Evolutionary conservation across 1,140 invertebrate genomes (phyloP), one percentile per base, ranked within the genome.

Genomic region (Solenopsis fugax): DNA sequence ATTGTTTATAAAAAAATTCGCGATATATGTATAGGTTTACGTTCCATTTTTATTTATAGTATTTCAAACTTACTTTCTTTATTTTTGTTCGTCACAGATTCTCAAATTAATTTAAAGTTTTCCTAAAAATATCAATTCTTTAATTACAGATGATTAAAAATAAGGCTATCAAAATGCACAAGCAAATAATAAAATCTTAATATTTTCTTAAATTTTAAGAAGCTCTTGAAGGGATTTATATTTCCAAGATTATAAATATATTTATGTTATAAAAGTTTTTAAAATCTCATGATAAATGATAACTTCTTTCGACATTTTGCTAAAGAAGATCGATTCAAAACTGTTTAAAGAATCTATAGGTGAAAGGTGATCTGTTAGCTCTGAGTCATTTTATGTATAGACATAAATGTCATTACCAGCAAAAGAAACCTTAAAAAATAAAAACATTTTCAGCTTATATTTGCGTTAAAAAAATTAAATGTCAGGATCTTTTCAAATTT

Each of bases 341-440:
- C 48, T 56, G 50, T 54, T 72, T 54, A 37, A 72, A 54, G 69
- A 54, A 72, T 54, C 41, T 18, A 56, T 56, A 54, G 69, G 13
- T 34, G 69, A 72, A 72, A 72, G 29, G 29, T 72, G 37, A 72
- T 72, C 48, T 16, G 18, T 54, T 72, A 72, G 10, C 24, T 72
- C 18, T 54, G 10, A 29, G 18, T 73, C 71, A 72, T 0, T 56
- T 56, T 29, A 24, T 21, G 10, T 69, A 37, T 37, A 54, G 18
- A 72, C 69, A 12, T 72, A 72, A 72, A 72, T 21, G 50, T 54
- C 6, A 56, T 73, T 21, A 1, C 3, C 56, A 56, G 12, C 5
- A 56, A 37, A 73, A 75, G 7, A 58, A 56, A 75, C 7, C 0
- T 52, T n/a, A 54, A 34, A 52, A 54, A 37, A 16, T 13, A n/a